Evolutionary conservation across 2,888 invertebrate species (phyloP), one percentile per base, ranked within the genome.

Genomic region (Pollenia labialis): DNA sequence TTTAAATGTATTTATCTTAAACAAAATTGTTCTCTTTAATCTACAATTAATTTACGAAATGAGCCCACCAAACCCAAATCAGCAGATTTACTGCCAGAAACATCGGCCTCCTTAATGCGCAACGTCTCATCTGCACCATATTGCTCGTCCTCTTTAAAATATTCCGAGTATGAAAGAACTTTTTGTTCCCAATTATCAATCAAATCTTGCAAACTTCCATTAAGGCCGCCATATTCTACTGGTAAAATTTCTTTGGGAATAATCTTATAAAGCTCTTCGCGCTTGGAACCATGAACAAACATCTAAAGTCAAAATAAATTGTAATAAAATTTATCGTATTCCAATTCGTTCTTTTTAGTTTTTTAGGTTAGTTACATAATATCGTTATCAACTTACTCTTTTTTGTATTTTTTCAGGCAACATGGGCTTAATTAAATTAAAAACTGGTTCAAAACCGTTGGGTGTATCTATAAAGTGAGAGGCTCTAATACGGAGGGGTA

Each of bases 381-480:
- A 74, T 66, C 16, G 46, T 62, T 44, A 32, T 4, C 60, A 10
- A 64, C 66, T 54, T 93, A 95, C 95, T 90, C 95, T 93, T 50
- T 94, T 94, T 90, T 94, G 94, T 89, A 95, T 92, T 90, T 96
- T 96, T 69, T 95, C 94, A 16, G 94, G 94, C 91, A 96, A 92
- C 90, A 96, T 95, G 11, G 94, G 92, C 90, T 94, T 95, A 16
- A 96, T 92, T 82, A 96, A 92, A 60, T 94, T 93, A 87, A 94
- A 95, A 0, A 95, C 92, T 0, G 94, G 93, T 87, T 95, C 95
- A 88, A 96, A 95, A 7, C 95, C 94, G 0, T 94, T 62, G 0
- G 95, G 95, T 0, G 94, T 94, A 90, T 96, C 95, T 32, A 95
- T 90, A 64, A 95, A 94, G 89, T 96, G 95, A 81, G 94, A 93